A percentile compares a stretch with the other conserved stretches of the same genome.
Evolutionary conservation across 2,797 vertebrate genomes (phyloP).

Genomic region (Pangasius sanitwongsei): DNA sequence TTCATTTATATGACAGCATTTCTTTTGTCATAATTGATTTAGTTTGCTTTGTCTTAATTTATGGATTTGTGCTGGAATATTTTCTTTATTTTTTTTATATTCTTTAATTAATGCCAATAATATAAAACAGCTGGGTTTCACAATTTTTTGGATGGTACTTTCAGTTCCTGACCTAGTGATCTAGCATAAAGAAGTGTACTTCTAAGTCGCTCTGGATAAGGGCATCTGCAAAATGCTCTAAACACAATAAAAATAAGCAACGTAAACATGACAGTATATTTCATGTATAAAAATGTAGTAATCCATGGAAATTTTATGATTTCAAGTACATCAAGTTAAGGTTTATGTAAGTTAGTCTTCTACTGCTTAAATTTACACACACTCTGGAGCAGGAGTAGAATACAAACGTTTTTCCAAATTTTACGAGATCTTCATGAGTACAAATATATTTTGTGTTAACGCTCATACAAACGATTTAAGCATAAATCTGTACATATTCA

Average conservation of each 20-base stretch:
- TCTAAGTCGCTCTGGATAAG: background rate
- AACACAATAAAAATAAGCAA: no score
- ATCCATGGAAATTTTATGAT: background rate
- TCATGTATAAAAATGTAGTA: background rate
- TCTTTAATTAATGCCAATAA: background rate
- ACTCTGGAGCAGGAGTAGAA: background rate
- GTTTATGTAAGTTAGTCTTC: background rate
- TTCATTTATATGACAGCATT: background rate
- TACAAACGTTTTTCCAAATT: background rate
- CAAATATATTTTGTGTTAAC: background rate
- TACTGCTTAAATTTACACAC: background rate
- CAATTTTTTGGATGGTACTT: background rate
- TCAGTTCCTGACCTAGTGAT: background rate
- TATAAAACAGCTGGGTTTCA: background rate
- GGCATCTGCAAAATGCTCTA: background rate
- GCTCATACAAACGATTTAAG: background rate
- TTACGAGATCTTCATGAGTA: background rate
- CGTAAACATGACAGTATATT: background rate
- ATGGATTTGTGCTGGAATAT: background rate
- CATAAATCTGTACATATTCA: background rate
- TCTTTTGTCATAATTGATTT: background rate
- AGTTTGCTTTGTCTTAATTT: background rate
- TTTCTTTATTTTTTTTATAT: background rate
- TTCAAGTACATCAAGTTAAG: background rate
- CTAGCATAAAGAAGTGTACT: background rate